phyloP scores from a whole-genome alignment of 2,797 vertebrate species.

The Varecia variegata region DNA sequence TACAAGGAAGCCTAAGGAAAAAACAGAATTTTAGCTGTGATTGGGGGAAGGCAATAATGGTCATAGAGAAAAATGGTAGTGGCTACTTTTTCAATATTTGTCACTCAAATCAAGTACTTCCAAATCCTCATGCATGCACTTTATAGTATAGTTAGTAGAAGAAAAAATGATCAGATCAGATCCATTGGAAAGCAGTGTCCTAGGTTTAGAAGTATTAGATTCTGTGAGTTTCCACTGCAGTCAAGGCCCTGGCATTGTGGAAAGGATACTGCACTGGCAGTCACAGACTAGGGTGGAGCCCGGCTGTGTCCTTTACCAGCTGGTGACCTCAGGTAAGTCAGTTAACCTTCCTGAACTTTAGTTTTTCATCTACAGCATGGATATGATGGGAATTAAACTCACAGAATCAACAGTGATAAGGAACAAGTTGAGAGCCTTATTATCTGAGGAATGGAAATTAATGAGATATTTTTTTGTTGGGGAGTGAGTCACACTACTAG shows the following conservation, averaged over 20 bases:
- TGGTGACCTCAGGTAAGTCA: neutral
- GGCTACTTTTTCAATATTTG: neutral
- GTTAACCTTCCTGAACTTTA: neutral
- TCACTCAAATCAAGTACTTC: neutral
- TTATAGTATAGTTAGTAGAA: neutral
- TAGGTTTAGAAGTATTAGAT: neutral
- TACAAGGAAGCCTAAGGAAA: conserved; percentile 56
- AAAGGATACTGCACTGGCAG: accelerated
- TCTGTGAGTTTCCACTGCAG: neutral
- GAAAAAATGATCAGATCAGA: neutral
- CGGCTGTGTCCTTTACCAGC: neutral
- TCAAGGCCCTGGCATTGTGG: accelerated
- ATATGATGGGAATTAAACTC: neutral
- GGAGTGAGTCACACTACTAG: neutral
- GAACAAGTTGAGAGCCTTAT: neutral
- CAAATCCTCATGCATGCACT: neutral
- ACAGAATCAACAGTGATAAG: neutral
- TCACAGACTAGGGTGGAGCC: neutral
- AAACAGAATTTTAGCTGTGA: conserved; percentile 36
- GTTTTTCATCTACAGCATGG: neutral
- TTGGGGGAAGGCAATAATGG: neutral
- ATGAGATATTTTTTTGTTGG: neutral
- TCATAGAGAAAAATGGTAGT: neutral
- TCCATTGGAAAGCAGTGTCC: neutral
- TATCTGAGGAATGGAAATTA: neutral